These are phyloP conservation scores for Pristionchus fissidentatus DNA, from an alignment of 2,888 invertebrate species.

Conservation along the genomic window DNA sequence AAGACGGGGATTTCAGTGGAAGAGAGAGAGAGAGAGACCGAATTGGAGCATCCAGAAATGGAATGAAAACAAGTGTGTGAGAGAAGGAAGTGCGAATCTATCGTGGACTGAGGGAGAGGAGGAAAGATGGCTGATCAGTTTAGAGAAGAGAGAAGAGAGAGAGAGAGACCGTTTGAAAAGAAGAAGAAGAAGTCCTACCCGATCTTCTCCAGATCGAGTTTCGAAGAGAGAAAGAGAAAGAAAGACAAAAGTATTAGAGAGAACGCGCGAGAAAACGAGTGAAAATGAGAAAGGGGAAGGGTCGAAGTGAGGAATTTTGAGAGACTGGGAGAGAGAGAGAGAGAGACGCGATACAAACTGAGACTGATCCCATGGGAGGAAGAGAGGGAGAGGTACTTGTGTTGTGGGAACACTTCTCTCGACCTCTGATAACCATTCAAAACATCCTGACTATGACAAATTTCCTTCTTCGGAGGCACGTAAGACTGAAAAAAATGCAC, in stretches of 20 bases:
- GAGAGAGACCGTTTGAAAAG: too few relatives aligned
- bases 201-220: constrained; percentile 33
- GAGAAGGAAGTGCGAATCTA: background rate
- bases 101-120: constrained; percentile 13
- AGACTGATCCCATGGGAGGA: background rate
- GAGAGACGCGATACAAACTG: background rate
- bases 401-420: background rate
- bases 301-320: too few relatives aligned
- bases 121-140: constrained; percentile 6
- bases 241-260: background rate
- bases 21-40: too few relatives aligned
- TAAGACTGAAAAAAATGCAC: too few relatives aligned
- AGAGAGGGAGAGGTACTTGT: background rate
- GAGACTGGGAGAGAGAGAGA: constrained; percentile 1
- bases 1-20: too few relatives aligned
- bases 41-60: background rate
- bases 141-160: too few relatives aligned
- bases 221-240: constrained; percentile 11
- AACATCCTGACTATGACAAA: too few relatives aligned
- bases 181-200: constrained; percentile 35
- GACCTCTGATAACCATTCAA: background rate
- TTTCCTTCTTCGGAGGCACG: too few relatives aligned
- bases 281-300: constrained; percentile 35
- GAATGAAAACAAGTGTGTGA: constrained; percentile 24
- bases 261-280: constrained; percentile 5